phyloP scores from a whole-genome alignment of 2,797 vertebrate species.

The Clarias fuscus region DNA sequence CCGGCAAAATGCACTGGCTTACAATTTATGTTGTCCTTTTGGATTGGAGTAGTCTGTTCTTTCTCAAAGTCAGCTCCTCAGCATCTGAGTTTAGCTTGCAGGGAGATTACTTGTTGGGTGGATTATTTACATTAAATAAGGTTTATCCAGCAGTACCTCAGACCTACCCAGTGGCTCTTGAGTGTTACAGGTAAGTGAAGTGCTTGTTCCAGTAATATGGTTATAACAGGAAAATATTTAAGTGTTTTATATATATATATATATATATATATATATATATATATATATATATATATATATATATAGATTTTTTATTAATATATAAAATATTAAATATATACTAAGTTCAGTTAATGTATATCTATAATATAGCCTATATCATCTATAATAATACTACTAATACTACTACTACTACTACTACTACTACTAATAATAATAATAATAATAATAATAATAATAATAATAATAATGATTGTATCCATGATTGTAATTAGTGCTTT shows the following conservation, averaged over 20 bases:
- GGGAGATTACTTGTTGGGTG: constrained; percentile 55
- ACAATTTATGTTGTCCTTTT: constrained; percentile 36
- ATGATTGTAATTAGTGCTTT: background rate
- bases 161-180: constrained; percentile 40
- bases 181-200: constrained; percentile 29
- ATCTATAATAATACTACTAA: too few relatives aligned
- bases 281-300: too few relatives aligned
- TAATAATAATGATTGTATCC: too few relatives aligned
- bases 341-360: too few relatives aligned
- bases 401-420: too few relatives aligned
- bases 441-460: too few relatives aligned
- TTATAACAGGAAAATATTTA: background rate
- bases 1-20: constrained; percentile 36
- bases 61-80: constrained; percentile 8
- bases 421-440: too few relatives aligned
- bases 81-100: constrained; percentile 46
- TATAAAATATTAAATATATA: too few relatives aligned
- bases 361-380: too few relatives aligned
- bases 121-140: constrained; percentile 41
- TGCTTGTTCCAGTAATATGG: background rate
- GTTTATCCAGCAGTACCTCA: constrained; percentile 16
- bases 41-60: constrained; percentile 10
- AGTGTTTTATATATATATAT: too few relatives aligned
- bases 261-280: too few relatives aligned
- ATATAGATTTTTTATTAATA: too few relatives aligned